Percentiles rank a stretch among this genome's conserved stretches.
These are phyloP conservation scores for Synergus itoensis DNA, from an alignment of 2,888 invertebrate species.

Conservation along the genomic window DNA sequence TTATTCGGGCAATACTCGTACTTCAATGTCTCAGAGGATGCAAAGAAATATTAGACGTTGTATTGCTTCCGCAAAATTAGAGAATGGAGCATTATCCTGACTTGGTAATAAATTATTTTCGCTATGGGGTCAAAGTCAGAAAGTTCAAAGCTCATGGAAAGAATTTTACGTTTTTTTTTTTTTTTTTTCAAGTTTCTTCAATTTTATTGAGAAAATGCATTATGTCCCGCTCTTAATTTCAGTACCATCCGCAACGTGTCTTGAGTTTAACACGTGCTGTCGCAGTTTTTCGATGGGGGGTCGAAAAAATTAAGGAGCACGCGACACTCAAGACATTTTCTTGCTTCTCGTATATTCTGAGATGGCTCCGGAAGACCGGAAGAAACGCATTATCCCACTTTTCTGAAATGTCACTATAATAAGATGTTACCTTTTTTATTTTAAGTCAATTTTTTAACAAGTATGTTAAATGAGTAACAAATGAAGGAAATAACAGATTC, in stretches of 20 bases:
- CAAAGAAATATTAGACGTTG: conserved; percentile 18
- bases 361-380: not conserved
- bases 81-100: not conserved
- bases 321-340: conserved; percentile 4
- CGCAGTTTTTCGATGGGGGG: conserved; percentile 17
- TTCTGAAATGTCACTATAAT: not conserved
- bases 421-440: not conserved
- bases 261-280: conserved; percentile 5
- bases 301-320: conserved; percentile 22
- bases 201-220: not conserved
- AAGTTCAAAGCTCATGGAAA: not conserved
- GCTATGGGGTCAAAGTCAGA: not conserved
- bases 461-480: too few relatives aligned
- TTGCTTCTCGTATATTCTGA: not conserved
- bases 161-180: not conserved
- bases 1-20: conserved; percentile 26
- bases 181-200: too few relatives aligned
- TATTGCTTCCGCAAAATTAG: conserved; percentile 26
- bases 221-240: not conserved
- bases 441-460: too few relatives aligned
- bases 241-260: not conserved
- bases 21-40: conserved; percentile 26
- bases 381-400: conserved; percentile 25
- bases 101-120: not conserved
- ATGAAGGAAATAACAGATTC: too few relatives aligned